Base-by-base conservation (phyloP, 2,888 invertebrate genomes). In the Copidosoma aretas region DNA sequence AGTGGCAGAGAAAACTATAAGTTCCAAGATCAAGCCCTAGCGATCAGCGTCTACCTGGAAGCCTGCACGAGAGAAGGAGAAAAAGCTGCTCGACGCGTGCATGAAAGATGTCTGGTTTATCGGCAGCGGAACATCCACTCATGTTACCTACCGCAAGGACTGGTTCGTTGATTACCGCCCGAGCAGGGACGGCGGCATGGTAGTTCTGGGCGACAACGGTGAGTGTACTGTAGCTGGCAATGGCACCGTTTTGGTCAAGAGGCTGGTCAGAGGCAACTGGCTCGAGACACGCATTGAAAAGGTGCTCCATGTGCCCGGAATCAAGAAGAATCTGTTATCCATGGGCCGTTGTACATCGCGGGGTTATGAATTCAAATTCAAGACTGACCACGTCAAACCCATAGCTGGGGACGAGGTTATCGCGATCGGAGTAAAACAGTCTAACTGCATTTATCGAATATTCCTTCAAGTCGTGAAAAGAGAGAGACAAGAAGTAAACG, bases 251-350 rank as follows among this genome's bases (percentile, higher is more conserved):
- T 5, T 61, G 0, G 67, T 72, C 15, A 57, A 73, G n/a, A 74
- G 64, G 24, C 57, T 67, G 0, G 63, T 75, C 15, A 46, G 73
- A 15, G 73, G 73, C 14, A 32, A 60, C 58, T 74, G 74, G 73
- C 32, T 52, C 17, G 21, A 56, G 10, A 66, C 68, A 0, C 62
- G 56, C 1, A 74, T 71, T 14, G 70, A 75, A 39, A 67, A 75
- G 56, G 76, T 76, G 14, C 64, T 73, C 19, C 72, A 71, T 66
- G 75, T 76, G 24, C 75, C 75, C 4, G 60, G 70, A 22, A 21
- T 75, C 4, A 60, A 54, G 10, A 73, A 74, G 39, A 76, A 76
- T 65, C 65, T 76, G 51, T 74, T 75, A 57, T 76, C 75, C 1
- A 70, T 17, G 15, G 74, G 72, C 46, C 60, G 68, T 14, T 56